Conservation (phyloP, 1,140 invertebrate genomes). For the Drosophila oshimai region DNA sequence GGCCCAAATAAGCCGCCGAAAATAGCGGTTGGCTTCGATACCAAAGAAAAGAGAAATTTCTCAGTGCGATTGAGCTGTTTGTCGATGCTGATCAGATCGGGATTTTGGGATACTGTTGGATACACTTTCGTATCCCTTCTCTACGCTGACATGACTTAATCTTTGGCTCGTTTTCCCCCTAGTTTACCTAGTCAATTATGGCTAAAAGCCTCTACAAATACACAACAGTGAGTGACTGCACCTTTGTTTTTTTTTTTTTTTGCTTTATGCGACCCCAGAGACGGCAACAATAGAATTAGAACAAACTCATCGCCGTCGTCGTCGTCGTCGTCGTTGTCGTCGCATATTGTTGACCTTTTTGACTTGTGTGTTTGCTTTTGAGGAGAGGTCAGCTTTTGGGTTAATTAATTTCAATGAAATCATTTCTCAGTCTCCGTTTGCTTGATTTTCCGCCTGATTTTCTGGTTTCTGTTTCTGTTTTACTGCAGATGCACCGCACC, state of each 20-base stretch:
- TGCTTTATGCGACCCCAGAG: conserved; percentile 27
- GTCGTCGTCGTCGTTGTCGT: conserved; percentile 13
- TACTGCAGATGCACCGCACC: conserved; percentile 1
- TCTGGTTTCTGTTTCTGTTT: not conserved
- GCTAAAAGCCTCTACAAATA: conserved; percentile 17
- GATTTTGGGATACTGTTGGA: too few species aligned
- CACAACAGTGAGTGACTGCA: conserved; percentile 20
- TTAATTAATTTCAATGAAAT: conserved; percentile 80
- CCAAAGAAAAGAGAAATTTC: conserved; percentile 25
- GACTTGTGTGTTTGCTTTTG: not conserved
- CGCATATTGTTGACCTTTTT: conserved; percentile 50
- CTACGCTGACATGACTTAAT: conserved; percentile 1
- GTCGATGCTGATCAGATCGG: not conserved
- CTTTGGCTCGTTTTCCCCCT: not conserved
- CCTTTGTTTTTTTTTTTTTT: conserved; percentile 24
- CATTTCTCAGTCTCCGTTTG: conserved; percentile 46
- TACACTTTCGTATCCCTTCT: not conserved
- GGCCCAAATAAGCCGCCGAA: conserved; percentile 17
- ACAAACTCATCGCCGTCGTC: too few species aligned
- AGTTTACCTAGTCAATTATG: conserved; percentile 18
- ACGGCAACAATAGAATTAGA: conserved; percentile 6
- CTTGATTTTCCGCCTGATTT: not conserved
- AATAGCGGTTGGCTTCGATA: conserved; percentile 8
- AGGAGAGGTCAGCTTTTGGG: conserved; percentile 60
- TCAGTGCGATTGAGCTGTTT: not conserved